Conservation (phyloP, 1,140 invertebrate genomes). For the Zaprionus vittiger region DNA sequence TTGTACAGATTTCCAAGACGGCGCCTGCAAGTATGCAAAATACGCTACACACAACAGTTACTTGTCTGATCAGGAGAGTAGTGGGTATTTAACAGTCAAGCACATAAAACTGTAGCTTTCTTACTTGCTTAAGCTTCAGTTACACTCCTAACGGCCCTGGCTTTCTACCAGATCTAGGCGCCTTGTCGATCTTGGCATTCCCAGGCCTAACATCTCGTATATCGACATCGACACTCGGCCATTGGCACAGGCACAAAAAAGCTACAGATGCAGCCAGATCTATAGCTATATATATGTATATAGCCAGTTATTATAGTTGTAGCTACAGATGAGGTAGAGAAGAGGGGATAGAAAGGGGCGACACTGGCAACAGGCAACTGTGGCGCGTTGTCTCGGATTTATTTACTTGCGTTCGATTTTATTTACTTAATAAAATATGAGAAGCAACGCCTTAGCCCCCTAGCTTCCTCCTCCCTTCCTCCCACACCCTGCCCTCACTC, state of each 20-base stretch:
- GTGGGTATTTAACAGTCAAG: too few relatives aligned
- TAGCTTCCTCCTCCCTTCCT: background rate
- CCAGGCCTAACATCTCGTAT: background rate
- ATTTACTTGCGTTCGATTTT: conserved; percentile 68
- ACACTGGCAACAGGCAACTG: conserved; percentile 7
- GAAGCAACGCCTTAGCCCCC: background rate
- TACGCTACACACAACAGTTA: too few relatives aligned
- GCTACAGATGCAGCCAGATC: background rate
- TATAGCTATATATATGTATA: background rate
- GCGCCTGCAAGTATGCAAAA: too few relatives aligned
- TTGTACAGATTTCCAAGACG: too few relatives aligned
- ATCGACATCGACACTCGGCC: conserved; percentile 4
- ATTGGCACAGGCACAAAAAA: background rate
- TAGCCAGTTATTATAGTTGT: background rate
- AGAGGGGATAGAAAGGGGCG: background rate
- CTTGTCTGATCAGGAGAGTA: too few relatives aligned
- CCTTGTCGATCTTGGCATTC: background rate
- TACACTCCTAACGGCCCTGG: background rate
- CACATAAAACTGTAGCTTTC: too few relatives aligned
- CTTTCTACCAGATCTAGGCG: background rate
- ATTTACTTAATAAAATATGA: conserved; percentile 64
- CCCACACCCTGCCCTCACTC: background rate
- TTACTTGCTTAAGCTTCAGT: background rate
- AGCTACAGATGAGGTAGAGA: too few relatives aligned
- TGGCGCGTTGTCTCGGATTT: conserved; percentile 41